Evolutionary conservation across 2,888 invertebrate species (phyloP).

Genomic region (Netelia virgata): DNA sequence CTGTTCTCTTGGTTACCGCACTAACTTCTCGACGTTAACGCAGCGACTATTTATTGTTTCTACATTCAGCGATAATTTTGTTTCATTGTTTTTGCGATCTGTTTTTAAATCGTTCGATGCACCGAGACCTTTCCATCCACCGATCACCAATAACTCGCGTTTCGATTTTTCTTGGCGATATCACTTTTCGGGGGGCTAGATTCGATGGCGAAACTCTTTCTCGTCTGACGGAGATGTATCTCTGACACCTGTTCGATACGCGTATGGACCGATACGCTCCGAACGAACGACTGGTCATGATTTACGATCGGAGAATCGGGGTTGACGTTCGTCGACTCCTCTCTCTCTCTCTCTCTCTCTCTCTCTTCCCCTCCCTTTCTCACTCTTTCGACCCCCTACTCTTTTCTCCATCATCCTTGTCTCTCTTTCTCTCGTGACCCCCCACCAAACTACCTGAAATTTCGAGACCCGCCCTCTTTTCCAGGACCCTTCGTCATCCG

Average conservation of each 20-base stretch:
- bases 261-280: constrained; percentile 77
- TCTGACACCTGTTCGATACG: constrained; percentile 58
- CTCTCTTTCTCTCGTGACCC: constrained; percentile 12
- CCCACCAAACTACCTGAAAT: constrained; percentile 24
- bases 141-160: neutral
- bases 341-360: constrained; percentile 67
- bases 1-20: neutral
- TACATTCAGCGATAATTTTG: neutral
- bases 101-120: neutral
- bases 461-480: constrained; percentile 63
- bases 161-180: neutral
- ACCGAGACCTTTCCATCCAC: neutral
- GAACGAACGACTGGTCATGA: constrained; percentile 83
- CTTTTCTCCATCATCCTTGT: neutral
- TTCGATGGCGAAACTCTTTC: neutral
- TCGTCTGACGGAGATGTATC: neutral
- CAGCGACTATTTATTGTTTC: neutral
- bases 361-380: constrained; percentile 28
- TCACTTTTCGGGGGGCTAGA: neutral
- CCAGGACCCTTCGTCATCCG: constrained; percentile 64
- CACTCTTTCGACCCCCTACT: constrained; percentile 34
- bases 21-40: neutral
- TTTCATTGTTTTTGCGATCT: neutral
- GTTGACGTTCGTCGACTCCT: constrained; percentile 60
- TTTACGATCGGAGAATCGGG: constrained; percentile 79